Conservation (phyloP, 2,888 invertebrate genomes). For the Adela reaumurella region DNA sequence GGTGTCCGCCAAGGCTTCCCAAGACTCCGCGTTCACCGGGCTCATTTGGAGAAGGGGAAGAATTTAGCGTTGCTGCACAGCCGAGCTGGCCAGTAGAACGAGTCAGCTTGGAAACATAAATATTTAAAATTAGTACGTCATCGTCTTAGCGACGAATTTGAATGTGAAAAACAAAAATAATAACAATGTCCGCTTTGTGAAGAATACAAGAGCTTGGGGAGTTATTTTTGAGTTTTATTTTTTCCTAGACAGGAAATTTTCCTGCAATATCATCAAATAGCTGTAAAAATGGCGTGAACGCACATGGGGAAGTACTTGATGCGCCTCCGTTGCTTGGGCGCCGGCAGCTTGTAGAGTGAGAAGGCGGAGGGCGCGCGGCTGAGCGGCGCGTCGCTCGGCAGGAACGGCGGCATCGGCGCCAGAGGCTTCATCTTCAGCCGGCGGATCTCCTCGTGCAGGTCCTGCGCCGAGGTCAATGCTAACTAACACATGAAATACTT, state of each 20-base stretch:
- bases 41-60: no score
- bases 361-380: conserved; percentile 22
- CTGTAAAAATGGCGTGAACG: no score
- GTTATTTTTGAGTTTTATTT: no score
- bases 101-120: neutral
- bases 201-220: neutral
- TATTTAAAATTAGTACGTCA: neutral
- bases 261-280: no score
- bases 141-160: neutral
- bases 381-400: conserved; percentile 10
- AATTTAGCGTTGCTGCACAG: no score
- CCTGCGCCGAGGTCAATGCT: conserved; percentile 16
- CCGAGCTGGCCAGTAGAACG: no score
- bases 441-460: conserved; percentile 30
- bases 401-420: conserved; percentile 13
- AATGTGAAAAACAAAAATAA: neutral
- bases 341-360: conserved; percentile 23
- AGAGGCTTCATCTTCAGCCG: conserved; percentile 33
- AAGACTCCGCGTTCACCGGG: no score
- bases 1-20: no score
- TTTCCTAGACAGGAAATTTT: neutral
- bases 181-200: no score
- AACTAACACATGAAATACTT: conserved; percentile 25
- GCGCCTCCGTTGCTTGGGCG: conserved; percentile 12
- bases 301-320: conserved; percentile 43